Conservation (phyloP, 2,888 invertebrate genomes). For the Ditula angustiorana region DNA sequence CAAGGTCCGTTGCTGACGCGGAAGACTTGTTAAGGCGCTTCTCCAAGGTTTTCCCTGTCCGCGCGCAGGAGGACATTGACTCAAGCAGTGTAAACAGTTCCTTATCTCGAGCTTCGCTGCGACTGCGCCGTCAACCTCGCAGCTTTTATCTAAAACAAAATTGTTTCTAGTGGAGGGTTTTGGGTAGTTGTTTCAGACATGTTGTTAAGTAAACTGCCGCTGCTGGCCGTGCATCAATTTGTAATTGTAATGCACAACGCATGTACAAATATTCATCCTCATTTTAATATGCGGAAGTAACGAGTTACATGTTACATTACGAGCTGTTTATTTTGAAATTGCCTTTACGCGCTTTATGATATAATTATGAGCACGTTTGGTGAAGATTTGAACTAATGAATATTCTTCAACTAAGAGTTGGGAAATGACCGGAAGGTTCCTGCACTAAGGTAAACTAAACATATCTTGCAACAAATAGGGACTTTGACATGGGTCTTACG, state of each 20-base stretch:
- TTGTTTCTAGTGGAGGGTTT: conserved; percentile 56
- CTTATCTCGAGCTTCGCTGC: conserved; percentile 77
- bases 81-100: conserved; percentile 84
- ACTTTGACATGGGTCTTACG: too few relatives aligned
- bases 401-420: too few relatives aligned
- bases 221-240: neutral
- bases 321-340: neutral
- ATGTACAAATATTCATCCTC: neutral
- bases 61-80: conserved; percentile 81
- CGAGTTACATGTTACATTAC: conserved; percentile 2
- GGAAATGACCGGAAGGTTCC: too few relatives aligned
- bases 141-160: conserved; percentile 80
- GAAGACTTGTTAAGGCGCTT: conserved; percentile 63
- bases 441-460: too few relatives aligned
- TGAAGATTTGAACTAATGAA: too few relatives aligned
- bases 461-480: too few relatives aligned
- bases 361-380: neutral
- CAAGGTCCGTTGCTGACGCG: conserved; percentile 57
- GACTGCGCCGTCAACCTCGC: conserved; percentile 68
- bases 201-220: conserved; percentile 12
- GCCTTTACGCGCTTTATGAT: neutral
- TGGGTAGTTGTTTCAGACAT: conserved; percentile 19
- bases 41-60: conserved; percentile 83
- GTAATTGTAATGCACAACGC: neutral
- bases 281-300: neutral